A percentile compares a stretch with the other conserved stretches of the same genome.
Evolutionary conservation across 2,113 vertebrate species (phyloP).

Genomic region (Neolamprologus toae): DNA sequence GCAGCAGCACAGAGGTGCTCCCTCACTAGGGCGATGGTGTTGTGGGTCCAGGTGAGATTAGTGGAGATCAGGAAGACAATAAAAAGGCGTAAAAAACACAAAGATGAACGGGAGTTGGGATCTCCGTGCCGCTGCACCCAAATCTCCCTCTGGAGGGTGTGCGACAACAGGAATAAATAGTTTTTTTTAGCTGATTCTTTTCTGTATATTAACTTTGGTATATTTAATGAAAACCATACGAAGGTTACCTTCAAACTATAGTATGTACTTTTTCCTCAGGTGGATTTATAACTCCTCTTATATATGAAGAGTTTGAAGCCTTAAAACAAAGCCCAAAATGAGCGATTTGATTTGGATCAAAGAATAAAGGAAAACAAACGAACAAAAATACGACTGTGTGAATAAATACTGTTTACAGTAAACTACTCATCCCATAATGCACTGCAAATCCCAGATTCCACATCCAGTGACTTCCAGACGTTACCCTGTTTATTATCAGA

Average conservation of each 20-base stretch:
- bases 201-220: background rate
- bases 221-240: background rate
- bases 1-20: background rate
- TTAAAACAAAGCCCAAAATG: fast-evolving
- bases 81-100: fast-evolving
- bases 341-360: background rate
- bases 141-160: background rate
- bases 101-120: fast-evolving
- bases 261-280: background rate
- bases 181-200: fast-evolving
- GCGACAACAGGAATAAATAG: fast-evolving
- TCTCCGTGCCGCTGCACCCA: background rate
- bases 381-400: background rate
- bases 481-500: fast-evolving
- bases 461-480: background rate
- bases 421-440: background rate
- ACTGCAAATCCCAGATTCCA: background rate
- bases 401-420: background rate
- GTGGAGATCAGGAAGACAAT: background rate
- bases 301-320: background rate
- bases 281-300: background rate
- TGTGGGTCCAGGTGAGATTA: background rate
- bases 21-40: background rate
- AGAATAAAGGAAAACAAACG: background rate
- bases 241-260: background rate